Base-by-base conservation (phyloP, 2,888 invertebrate genomes). In the Eurytoma adleriae region DNA sequence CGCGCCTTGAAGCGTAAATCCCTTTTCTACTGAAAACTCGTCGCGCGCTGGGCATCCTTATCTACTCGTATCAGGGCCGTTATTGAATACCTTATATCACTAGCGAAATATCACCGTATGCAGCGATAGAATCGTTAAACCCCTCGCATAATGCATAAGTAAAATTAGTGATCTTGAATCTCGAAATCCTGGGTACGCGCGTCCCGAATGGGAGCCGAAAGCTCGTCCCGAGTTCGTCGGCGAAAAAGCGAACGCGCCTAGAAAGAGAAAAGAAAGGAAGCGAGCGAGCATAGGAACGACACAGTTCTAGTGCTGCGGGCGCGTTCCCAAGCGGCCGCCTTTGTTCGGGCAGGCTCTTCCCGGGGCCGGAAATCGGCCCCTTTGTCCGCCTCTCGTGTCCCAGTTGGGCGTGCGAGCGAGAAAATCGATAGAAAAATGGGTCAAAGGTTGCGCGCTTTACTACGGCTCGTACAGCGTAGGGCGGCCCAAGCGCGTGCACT, bases 341-440 rank as follows among this genome's bases (percentile, higher is more conserved):
- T 64, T 64, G 64, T 64, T 48, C 40, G 40, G 40, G 5, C 40
- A 40, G 40, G 4, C 64, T 64, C 54, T 62, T 77, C 69, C 75
- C 71, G 50, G 64, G 59, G 64, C 68, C 77, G 74, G 75, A 82
- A 74, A 74, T 57, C 67, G 75, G 79, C 57, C 64, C 50, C 67
- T 77, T 70, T 72, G 81, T 80, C 80, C 54, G 24, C 54, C 18
- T 56, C 40, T 64, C 71, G 82, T 82, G 85, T 83, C 83, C 84
- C 77, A 84, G 82, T 83, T 84, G 81, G 73, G 81, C 78, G 80
- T 52, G 76, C 79, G 62, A 77, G 78, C 77, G 78, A 82, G 83
- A 61, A 85, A 84, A 88, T 89, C 88, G 86, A 89, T 89, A 87
- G 86, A 87, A 89, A 89, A 88, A 89, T 89, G 85, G 89, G 89